Base-by-base conservation (phyloP, 2,888 invertebrate genomes). In the Maniola hyperantus region DNA sequence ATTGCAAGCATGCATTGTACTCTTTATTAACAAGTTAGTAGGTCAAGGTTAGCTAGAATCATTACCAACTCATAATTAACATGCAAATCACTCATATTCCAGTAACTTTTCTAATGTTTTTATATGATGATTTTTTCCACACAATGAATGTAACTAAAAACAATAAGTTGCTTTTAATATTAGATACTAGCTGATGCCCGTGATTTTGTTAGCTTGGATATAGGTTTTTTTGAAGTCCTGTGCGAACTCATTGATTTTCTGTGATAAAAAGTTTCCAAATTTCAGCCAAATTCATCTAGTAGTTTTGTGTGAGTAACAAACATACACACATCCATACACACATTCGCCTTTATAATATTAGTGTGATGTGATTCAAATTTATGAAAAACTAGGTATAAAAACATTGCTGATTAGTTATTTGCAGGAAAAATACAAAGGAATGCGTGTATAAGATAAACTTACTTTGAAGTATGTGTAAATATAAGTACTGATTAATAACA, bases 401-500 rank as follows among this genome's bases (percentile, higher is more conserved):
- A 48, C 4, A 13, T 51, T 26, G 20, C 20, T 51, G 11, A 6
- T 7, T 26, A 26, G 53, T 39, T 48, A 44, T 8, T 59, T 10
- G 46, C 8, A 58, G 42, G 10, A 58, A 20, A 42, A 42, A 58
- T 42, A 10, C n/a, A 42, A 42, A 58, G 13, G 36, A 58, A 42
- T n/a, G 11, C 11, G 6, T 53, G 33, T 57, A 26, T 26, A 20
- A 26, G 44, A 55, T 34, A 13, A 26, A 51, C 50, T 26, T 20
- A 5, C 26, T 13, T 42, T 20, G 8, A 34, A 6, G 6, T 8
- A 58, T 58, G 18, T 42, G 6, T 58, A 42, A 42, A 42, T 42
- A 58, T 58, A 42, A 36, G 20, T 20, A 42, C 5, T 39, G 5
- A 36, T 8, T 13, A n/a, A 5, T 8, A 51, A 48, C 11, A 26